These are phyloP conservation scores for Notolepis coatsorum DNA, from an alignment of 2,797 vertebrate genomes.

Conservation along the genomic window DNA sequence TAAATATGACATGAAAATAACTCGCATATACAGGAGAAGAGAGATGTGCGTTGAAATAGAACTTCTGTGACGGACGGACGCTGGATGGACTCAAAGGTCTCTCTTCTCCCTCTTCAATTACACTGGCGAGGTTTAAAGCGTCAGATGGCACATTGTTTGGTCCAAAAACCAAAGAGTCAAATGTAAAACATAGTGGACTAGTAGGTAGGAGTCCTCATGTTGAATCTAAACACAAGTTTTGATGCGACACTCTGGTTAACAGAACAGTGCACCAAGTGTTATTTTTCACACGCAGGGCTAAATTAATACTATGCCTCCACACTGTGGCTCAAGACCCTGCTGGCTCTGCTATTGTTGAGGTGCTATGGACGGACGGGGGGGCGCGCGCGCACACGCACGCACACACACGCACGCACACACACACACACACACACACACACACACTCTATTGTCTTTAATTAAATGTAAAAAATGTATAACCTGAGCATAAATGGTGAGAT, in stretches of 20 bases:
- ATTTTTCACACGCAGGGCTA: background rate
- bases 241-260: constrained; percentile 43
- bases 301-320: constrained; percentile 30
- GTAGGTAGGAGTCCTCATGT: background rate
- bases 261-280: constrained; percentile 28
- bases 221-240: constrained; percentile 39
- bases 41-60: constrained; percentile 37
- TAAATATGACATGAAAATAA: constrained; percentile 67
- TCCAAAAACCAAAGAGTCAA: constrained; percentile 28
- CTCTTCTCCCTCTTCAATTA: constrained; percentile 26
- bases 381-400: background rate
- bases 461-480: background rate
- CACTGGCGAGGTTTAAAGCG: constrained; percentile 37
- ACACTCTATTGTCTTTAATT: background rate
- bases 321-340: background rate
- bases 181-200: background rate
- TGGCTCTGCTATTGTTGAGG: background rate
- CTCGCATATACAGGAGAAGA: constrained; percentile 52
- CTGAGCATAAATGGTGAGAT: background rate
- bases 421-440: background rate
- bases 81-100: background rate
- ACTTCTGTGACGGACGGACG: constrained; percentile 47
- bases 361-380: too few species aligned
- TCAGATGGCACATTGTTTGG: constrained; percentile 33
- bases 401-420: background rate